A percentile compares a stretch with the other conserved stretches of the same genome.
phyloP scores from a whole-genome alignment of 2,797 vertebrate genomes.

The Rhinoraja longicauda region DNA sequence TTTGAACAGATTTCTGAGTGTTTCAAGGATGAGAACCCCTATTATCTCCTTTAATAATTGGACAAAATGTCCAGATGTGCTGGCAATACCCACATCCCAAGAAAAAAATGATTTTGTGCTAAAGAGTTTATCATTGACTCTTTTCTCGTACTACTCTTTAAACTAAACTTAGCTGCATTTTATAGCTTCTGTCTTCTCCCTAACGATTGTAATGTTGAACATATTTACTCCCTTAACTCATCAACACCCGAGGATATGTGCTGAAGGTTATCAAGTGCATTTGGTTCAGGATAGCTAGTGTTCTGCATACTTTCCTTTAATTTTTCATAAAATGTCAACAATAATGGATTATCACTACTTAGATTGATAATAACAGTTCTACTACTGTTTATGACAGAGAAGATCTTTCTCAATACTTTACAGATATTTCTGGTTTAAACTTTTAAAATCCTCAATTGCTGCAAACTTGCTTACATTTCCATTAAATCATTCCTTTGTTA shows the following conservation, averaged over 20 bases:
- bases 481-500: background rate
- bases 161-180: background rate
- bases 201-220: background rate
- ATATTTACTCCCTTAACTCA: background rate
- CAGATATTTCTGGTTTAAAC: background rate
- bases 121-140: background rate
- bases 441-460: background rate
- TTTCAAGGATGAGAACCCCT: background rate
- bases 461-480: background rate
- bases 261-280: background rate
- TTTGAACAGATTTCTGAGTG: background rate
- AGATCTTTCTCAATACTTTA: background rate
- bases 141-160: background rate
- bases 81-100: background rate
- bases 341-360: background rate
- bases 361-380: no score
- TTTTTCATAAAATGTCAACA: background rate
- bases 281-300: background rate
- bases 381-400: background rate
- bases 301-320: background rate
- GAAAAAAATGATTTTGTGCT: constrained; percentile 1
- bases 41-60: background rate
- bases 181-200: background rate
- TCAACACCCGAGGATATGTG: background rate
- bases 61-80: background rate